These are phyloP conservation scores for Odontamblyopus rebecca DNA, from an alignment of 2,797 vertebrate species.

Conservation along the genomic window DNA sequence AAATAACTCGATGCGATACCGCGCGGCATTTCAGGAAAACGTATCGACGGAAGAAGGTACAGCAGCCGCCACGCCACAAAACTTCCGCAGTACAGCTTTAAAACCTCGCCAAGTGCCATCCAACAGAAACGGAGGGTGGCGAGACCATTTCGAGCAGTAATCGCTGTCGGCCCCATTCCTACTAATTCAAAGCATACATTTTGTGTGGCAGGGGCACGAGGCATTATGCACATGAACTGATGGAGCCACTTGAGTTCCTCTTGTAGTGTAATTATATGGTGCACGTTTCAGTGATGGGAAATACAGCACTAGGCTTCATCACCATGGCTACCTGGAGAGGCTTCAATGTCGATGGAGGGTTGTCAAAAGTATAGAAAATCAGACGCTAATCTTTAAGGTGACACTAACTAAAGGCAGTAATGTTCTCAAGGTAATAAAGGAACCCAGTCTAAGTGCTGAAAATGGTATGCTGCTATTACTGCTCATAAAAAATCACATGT, in stretches of 20 bases:
- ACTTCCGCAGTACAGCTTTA: background rate
- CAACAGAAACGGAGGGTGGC: background rate
- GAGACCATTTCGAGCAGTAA: background rate
- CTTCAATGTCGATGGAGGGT: conserved; percentile 2
- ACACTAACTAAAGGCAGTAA: conserved; percentile 30
- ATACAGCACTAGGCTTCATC: conserved; percentile 20
- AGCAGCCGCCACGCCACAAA: no score
- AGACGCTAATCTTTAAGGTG: conserved; percentile 9
- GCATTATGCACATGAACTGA: conserved; percentile 13
- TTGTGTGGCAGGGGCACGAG: background rate
- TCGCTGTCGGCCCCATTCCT: background rate
- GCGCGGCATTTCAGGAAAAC: no score
- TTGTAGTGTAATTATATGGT: conserved; percentile 8
- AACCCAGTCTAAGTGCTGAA: conserved; percentile 53
- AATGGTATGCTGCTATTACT: no score
- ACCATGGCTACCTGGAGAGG: conserved; percentile 1
- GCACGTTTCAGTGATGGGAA: conserved; percentile 15
- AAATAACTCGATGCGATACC: no score
- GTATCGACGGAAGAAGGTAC: no score
- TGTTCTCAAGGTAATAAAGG: conserved; percentile 36
- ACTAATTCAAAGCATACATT: conserved; percentile 5
- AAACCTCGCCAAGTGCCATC: background rate
- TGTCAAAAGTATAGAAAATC: no score
- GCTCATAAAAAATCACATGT: no score
- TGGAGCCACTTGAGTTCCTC: background rate